phyloP scores from a whole-genome alignment of 2,113 vertebrate genomes.

The Bubalus kerabau region DNA sequence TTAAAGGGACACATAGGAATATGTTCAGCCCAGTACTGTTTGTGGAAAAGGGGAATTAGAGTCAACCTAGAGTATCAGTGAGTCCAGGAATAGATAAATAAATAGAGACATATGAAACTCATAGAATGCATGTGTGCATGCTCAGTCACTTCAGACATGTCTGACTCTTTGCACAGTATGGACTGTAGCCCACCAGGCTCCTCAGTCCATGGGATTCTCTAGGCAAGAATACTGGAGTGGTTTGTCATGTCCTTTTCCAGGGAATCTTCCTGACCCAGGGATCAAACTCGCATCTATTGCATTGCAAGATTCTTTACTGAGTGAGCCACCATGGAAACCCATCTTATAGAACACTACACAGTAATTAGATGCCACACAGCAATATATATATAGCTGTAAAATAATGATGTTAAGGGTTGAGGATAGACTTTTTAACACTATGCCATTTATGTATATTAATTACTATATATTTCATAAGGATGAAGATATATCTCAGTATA shows the following conservation, averaged over 20 bases:
- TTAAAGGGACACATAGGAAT: not conserved
- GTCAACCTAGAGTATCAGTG: not conserved
- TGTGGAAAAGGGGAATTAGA: not conserved
- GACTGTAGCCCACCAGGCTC: not conserved
- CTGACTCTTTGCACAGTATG: not conserved
- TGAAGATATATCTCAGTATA: not conserved
- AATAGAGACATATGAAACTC: not conserved
- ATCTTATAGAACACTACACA: not conserved
- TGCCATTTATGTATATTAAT: not conserved
- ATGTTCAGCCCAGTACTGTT: not conserved
- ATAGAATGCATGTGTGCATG: not conserved
- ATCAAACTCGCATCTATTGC: accelerated
- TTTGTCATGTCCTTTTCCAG: not conserved
- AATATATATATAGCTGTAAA: not conserved
- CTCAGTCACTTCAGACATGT: not conserved
- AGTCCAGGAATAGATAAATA: not conserved
- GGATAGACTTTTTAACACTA: not conserved
- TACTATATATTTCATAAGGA: not conserved
- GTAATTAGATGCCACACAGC: not conserved
- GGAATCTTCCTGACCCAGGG: not conserved
- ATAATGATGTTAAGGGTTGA: not conserved
- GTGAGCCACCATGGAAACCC: not conserved
- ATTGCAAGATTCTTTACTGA: not conserved
- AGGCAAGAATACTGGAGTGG: not conserved
- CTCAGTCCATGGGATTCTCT: not conserved